phyloP scores from a whole-genome alignment of 2,113 vertebrate genomes.

The Odobenus rosmarus region DNA sequence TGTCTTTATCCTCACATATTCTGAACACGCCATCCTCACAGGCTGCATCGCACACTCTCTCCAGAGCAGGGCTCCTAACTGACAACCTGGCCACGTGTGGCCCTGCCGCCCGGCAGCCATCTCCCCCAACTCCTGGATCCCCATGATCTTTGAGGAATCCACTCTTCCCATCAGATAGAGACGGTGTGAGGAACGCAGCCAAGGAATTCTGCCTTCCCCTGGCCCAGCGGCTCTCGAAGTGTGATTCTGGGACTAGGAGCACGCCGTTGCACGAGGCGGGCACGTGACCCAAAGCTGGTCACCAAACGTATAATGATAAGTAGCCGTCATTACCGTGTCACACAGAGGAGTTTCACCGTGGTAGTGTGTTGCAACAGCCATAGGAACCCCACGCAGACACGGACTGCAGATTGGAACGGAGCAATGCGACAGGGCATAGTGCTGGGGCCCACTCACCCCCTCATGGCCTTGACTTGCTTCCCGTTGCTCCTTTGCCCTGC shows the following conservation, averaged over 20 bases:
- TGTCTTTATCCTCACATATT: too few species aligned
- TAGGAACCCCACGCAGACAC: neutral
- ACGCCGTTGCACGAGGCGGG: fast-evolving
- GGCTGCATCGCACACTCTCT: fast-evolving
- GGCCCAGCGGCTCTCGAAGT: neutral
- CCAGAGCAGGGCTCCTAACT: too few species aligned
- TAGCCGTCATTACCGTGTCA: fast-evolving
- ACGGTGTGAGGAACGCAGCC: neutral
- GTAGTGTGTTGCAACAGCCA: neutral
- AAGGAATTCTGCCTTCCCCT: neutral
- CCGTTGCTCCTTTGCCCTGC: fast-evolving
- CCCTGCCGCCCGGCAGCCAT: neutral
- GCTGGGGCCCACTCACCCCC: fast-evolving
- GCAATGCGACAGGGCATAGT: fast-evolving
- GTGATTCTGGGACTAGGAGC: neutral
- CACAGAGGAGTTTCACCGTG: fast-evolving
- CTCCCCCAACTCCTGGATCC: neutral
- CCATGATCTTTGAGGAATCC: neutral
- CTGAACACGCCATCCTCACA: neutral
- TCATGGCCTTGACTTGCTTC: too few species aligned
- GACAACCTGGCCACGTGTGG: fast-evolving
- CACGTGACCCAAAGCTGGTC: fast-evolving
- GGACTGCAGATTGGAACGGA: neutral
- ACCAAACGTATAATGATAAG: fast-evolving
- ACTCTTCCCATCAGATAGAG: fast-evolving